These are phyloP conservation scores for Gerris lacustris DNA, from an alignment of 2,888 invertebrate genomes.

Conservation along the genomic window DNA sequence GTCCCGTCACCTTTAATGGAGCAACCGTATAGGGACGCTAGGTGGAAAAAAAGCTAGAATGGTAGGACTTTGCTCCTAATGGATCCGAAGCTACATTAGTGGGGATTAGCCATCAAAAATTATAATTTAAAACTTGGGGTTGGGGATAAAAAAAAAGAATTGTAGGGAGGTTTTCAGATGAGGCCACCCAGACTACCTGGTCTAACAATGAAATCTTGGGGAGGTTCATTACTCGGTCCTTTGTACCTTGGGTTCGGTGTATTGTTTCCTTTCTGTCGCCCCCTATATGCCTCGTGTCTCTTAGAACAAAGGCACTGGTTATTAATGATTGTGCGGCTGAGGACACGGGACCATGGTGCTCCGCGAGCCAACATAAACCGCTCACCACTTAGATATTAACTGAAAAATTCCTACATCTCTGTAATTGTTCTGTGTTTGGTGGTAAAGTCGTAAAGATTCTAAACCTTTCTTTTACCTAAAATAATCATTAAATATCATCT, in stretches of 20 bases:
- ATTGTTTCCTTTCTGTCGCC: conserved; percentile 1
- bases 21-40: background rate
- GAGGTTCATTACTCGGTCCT: background rate
- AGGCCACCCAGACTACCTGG: conserved; percentile 3
- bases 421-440: no score
- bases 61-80: background rate
- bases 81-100: background rate
- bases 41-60: background rate
- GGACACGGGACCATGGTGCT: no score
- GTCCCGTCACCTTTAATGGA: background rate
- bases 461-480: no score
- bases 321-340: background rate
- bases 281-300: background rate
- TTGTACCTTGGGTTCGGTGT: background rate
- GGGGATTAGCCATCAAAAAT: conserved; percentile 3
- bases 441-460: no score
- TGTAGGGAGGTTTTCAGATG: background rate
- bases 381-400: no score
- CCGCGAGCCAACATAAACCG: no score
- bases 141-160: background rate
- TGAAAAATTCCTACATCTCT: no score
- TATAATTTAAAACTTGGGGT: background rate
- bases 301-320: conserved; percentile 1
- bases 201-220: background rate
- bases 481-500: no score